These are phyloP conservation scores for Euplagia quadripunctaria DNA, from an alignment of 2,888 invertebrate genomes.

Conservation along the genomic window DNA sequence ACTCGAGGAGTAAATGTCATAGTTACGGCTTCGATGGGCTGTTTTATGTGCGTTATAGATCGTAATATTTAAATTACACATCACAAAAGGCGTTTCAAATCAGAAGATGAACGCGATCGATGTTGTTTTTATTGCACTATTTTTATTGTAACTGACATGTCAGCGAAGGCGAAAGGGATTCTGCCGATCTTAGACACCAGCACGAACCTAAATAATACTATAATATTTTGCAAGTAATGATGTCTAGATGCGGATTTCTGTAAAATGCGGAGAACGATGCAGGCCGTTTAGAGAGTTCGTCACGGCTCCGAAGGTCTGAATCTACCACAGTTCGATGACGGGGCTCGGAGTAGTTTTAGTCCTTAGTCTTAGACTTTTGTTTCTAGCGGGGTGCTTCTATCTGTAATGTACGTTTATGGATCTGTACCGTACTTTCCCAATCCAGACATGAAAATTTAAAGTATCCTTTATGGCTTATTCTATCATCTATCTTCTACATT, in stretches of 20 bases:
- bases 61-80: slow-evolving; percentile 39
- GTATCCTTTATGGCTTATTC: no score
- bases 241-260: background rate
- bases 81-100: background rate
- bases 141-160: background rate
- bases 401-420: no score
- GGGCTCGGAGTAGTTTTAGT: no score
- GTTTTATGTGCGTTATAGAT: slow-evolving; percentile 56
- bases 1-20: slow-evolving; percentile 63
- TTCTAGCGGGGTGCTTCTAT: no score
- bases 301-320: no score
- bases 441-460: no score
- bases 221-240: background rate
- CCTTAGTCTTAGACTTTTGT: no score
- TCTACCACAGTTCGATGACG: no score
- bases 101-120: background rate
- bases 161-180: background rate
- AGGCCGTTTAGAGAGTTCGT: background rate
- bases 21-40: slow-evolving; percentile 56
- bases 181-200: background rate
- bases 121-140: background rate
- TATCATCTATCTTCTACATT: no score
- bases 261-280: background rate
- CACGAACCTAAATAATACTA: background rate
- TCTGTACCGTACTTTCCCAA: no score